Conservation (phyloP, 2,888 invertebrate genomes). For the Euphydryas editha region DNA sequence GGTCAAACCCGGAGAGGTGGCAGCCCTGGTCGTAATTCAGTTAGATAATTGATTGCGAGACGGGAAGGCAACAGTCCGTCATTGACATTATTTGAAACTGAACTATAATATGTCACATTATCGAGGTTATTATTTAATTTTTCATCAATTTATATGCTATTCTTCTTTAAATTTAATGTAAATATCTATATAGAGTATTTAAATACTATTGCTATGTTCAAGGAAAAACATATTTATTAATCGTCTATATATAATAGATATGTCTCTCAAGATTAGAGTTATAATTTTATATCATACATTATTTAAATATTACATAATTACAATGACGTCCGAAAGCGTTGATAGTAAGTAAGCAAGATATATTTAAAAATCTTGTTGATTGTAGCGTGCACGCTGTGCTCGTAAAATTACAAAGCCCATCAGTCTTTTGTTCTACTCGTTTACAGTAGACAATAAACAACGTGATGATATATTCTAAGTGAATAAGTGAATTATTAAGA, state of each 20-base stretch:
- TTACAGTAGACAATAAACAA: conserved; percentile 32
- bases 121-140: conserved; percentile 15
- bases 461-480: conserved; percentile 38
- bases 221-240: too few relatives aligned
- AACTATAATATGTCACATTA: conserved; percentile 16
- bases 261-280: too few relatives aligned
- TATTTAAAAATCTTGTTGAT: conserved; percentile 5
- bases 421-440: not conserved
- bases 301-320: not conserved
- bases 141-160: not conserved
- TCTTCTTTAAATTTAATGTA: not conserved
- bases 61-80: conserved; percentile 20
- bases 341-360: not conserved
- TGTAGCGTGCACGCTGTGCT: not conserved
- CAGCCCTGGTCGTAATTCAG: too few relatives aligned
- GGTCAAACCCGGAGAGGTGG: too few relatives aligned
- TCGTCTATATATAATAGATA: too few relatives aligned
- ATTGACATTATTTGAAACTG: conserved; percentile 20
- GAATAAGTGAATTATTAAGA: conserved; percentile 57
- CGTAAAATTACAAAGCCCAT: not conserved
- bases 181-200: not conserved
- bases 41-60: conserved; percentile 16
- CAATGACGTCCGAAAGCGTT: not conserved
- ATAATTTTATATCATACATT: not conserved
- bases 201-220: not conserved